Conservation (phyloP, 2,113 vertebrate genomes). For the Vulpes ferrilata region DNA sequence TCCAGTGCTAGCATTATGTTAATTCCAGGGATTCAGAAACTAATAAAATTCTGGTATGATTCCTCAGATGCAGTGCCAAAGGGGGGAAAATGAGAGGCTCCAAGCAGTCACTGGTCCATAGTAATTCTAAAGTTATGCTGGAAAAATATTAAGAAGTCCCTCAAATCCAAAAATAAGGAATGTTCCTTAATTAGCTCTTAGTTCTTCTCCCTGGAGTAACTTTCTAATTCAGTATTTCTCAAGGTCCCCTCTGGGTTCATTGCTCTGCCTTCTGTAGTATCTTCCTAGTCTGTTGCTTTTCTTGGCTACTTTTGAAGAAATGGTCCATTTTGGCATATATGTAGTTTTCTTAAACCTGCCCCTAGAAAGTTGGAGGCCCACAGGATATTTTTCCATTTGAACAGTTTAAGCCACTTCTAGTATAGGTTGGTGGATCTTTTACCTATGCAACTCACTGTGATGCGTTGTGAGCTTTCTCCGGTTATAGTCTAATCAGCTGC, state of each 20-base stretch:
- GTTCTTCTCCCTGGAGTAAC: not conserved
- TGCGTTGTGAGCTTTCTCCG: not conserved
- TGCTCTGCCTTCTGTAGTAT: not conserved
- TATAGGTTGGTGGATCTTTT: not conserved
- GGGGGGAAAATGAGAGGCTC: not conserved
- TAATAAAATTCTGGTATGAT: not conserved
- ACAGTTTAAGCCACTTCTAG: not conserved
- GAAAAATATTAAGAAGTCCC: not conserved
- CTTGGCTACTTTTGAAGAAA: not conserved
- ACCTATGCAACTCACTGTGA: not conserved
- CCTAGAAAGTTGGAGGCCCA: not conserved
- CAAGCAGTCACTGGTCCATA: not conserved
- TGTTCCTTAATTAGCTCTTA: not conserved
- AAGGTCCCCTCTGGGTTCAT: not conserved
- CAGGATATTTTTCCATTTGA: not conserved
- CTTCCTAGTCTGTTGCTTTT: not conserved
- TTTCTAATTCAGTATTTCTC: not conserved
- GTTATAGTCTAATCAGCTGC: not conserved
- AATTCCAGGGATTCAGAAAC: not conserved
- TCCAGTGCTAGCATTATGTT: not conserved
- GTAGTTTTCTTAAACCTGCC: not conserved
- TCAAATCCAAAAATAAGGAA: not conserved
- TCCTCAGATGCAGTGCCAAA: not conserved
- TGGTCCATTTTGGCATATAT: not conserved
- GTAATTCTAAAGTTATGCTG: not conserved